These are phyloP conservation scores for Stichopus chloronotus DNA, from an alignment of 35 echinoderm and acorn worm species.

Conservation along the genomic window DNA sequence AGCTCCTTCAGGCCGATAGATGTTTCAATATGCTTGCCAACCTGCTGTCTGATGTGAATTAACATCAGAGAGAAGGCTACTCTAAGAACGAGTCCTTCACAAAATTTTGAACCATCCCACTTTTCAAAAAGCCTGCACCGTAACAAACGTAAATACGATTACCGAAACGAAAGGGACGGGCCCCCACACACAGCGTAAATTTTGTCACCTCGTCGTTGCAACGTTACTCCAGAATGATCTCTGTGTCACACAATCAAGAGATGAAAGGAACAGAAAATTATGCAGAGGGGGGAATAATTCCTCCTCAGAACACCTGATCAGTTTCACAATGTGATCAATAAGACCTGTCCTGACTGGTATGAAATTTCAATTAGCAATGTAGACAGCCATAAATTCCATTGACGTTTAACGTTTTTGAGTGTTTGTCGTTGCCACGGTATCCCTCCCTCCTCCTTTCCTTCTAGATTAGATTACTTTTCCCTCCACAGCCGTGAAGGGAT, in stretches of 20 bases:
- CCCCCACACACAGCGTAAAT: not conserved
- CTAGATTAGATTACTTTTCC: slow-evolving; percentile 7
- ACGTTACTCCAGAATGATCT: not conserved
- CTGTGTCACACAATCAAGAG: not conserved
- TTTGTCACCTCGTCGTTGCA: not conserved
- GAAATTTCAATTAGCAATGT: slow-evolving; percentile 21
- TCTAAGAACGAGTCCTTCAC: too few relatives aligned
- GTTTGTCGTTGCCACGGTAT: not conserved
- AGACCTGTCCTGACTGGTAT: not conserved
- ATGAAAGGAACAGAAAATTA: not conserved
- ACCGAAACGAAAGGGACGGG: not conserved
- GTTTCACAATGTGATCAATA: slow-evolving; percentile 17
- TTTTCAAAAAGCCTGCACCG: not conserved
- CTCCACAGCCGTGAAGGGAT: not conserved
- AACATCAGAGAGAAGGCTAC: too few relatives aligned
- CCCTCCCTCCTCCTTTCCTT: not conserved
- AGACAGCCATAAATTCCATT: slow-evolving; percentile 20
- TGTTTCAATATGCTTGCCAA: not conserved
- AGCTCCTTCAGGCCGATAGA: not conserved
- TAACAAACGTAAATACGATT: not conserved
- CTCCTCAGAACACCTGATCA: slow-evolving; percentile 22
- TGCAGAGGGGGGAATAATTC: not conserved
- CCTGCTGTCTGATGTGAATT: too few relatives aligned
- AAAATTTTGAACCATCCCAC: not conserved
- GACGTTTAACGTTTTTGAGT: slow-evolving; percentile 11